phyloP scores from a whole-genome alignment of 1,140 invertebrate genomes.

The Triops longicaudatus region DNA sequence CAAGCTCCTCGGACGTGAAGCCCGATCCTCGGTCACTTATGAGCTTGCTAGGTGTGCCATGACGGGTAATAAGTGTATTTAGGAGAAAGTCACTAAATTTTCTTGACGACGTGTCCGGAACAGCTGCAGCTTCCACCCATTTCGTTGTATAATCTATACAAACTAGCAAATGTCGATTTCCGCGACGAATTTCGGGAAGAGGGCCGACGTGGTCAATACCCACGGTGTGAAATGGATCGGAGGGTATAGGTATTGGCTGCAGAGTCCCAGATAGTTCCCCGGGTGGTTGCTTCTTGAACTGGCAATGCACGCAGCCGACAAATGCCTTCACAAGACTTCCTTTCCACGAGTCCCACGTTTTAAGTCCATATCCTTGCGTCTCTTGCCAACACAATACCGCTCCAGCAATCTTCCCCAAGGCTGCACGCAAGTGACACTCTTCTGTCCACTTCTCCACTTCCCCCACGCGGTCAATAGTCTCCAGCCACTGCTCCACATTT shows the following conservation, averaged over 20 bases:
- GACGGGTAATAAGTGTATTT: conserved; percentile 29
- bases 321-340: too few relatives aligned
- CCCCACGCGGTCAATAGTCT: too few relatives aligned
- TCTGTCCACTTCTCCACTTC: too few relatives aligned
- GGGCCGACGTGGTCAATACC: conserved; percentile 37
- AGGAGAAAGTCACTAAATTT: conserved; percentile 33
- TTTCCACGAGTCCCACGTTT: too few relatives aligned
- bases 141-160: conserved; percentile 36
- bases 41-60: conserved; percentile 30
- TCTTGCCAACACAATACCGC: too few relatives aligned
- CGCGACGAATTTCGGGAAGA: conserved; percentile 30
- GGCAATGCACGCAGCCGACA: conserved; percentile 33
- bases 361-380: too few relatives aligned
- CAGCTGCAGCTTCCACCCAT: conserved; percentile 33
- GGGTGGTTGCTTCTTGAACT: conserved; percentile 29
- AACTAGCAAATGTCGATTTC: conserved; percentile 35
- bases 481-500: too few relatives aligned
- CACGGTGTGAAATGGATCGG: conserved; percentile 33
- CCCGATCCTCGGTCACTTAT: conserved; percentile 30
- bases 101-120: conserved; percentile 32
- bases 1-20: conserved; percentile 27
- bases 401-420: too few relatives aligned
- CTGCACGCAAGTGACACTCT: too few relatives aligned
- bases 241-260: conserved; percentile 25
- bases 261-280: conserved; percentile 3